Evolutionary conservation across 2,888 invertebrate species (phyloP).

Genomic region (Teleiodes luculella): DNA sequence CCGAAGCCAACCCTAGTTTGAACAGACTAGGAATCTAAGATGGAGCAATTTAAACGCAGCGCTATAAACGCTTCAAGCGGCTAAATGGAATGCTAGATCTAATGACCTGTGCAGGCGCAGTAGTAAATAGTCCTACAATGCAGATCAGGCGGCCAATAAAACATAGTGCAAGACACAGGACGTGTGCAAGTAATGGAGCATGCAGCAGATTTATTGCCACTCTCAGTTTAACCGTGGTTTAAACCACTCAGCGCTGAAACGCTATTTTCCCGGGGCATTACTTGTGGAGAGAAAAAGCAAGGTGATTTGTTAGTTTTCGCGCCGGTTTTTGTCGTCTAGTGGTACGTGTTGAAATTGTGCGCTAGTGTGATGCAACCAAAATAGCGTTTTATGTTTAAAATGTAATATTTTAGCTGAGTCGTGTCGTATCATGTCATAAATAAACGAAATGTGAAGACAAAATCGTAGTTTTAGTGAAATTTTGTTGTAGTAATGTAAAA

Average conservation of each 20-base stretch:
- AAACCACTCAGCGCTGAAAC: constrained; percentile 20
- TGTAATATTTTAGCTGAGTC: not conserved
- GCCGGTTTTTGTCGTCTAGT: constrained; percentile 9
- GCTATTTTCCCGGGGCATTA: constrained; percentile 18
- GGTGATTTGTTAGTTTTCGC: constrained; percentile 21
- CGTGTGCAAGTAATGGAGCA: constrained; percentile 46
- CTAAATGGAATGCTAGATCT: constrained; percentile 5
- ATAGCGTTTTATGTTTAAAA: not conserved
- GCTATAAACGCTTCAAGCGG: not conserved
- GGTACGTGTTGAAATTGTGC: constrained; percentile 1
- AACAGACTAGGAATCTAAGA: not conserved
- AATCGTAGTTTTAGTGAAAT: too few relatives aligned
- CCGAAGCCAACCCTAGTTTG: not conserved
- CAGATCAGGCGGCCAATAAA: constrained; percentile 11
- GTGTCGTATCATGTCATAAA: not conserved
- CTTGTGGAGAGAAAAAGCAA: constrained; percentile 15
- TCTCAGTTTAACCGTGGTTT: constrained; percentile 17
- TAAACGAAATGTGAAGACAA: not conserved
- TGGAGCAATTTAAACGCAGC: not conserved
- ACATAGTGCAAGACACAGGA: constrained; percentile 15
- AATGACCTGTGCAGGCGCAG: constrained; percentile 5
- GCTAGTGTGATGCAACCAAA: not conserved
- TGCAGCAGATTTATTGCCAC: constrained; percentile 42
- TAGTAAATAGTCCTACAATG: constrained; percentile 8
- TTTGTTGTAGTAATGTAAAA: too few relatives aligned